phyloP scores from a whole-genome alignment of 2,113 vertebrate species.

The Ictalurus furcatus region DNA sequence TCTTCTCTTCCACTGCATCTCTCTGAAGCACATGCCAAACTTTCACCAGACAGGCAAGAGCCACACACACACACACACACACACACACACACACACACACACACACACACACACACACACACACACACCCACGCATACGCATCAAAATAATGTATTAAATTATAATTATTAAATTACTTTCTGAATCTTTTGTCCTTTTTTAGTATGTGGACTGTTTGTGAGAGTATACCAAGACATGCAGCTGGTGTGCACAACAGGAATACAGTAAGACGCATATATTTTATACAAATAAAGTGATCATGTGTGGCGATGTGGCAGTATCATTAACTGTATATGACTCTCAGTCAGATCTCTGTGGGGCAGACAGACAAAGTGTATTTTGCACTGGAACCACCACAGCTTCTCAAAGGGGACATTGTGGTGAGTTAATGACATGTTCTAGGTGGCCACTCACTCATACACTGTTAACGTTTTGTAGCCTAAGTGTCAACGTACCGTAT shows the following conservation, averaged over 20 bases:
- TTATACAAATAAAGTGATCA: background rate
- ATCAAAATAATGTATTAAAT: background rate
- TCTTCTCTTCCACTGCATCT: slow-evolving; percentile 84
- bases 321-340: slow-evolving; percentile 31
- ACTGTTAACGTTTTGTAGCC: background rate
- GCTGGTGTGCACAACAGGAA: slow-evolving; percentile 85
- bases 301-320: background rate
- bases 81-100: slow-evolving; percentile 57
- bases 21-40: slow-evolving; percentile 79
- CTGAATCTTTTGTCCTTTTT: slow-evolving; percentile 51
- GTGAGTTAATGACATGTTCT: slow-evolving; percentile 66
- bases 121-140: slow-evolving; percentile 68
- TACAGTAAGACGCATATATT: slow-evolving; percentile 81
- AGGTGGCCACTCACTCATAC: background rate
- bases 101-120: slow-evolving; percentile 67
- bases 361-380: slow-evolving; percentile 79
- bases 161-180: background rate
- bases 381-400: slow-evolving; percentile 86
- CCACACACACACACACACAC: slow-evolving; percentile 73
- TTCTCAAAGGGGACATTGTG: slow-evolving; percentile 91
- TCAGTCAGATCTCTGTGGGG: slow-evolving; percentile 78
- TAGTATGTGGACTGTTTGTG: slow-evolving; percentile 85
- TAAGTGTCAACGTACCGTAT: background rate
- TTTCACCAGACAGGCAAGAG: slow-evolving; percentile 81
- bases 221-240: slow-evolving; percentile 90